Evolutionary conservation across 2,113 vertebrate genomes (phyloP).

Genomic region (Deroptyus accipitrinus): DNA sequence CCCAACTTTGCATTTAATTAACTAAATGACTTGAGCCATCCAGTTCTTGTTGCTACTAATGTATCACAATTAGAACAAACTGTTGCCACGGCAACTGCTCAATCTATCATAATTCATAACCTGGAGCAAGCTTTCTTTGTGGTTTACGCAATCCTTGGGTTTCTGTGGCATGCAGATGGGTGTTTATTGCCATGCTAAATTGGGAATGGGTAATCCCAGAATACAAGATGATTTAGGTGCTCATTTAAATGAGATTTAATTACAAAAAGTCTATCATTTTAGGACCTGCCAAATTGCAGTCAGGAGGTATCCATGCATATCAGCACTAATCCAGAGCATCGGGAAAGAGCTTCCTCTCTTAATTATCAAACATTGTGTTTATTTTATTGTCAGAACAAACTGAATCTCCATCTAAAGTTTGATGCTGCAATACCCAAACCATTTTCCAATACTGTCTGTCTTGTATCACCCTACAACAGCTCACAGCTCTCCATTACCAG

Average conservation of each 20-base stretch:
- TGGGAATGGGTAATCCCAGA: constrained; percentile 31
- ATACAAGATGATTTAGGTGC: not conserved
- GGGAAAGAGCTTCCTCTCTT: not conserved
- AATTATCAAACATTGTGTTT: not conserved
- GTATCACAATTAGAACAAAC: constrained; percentile 69
- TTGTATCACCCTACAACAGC: not conserved
- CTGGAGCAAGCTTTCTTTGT: not conserved
- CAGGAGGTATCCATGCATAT: not conserved
- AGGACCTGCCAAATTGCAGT: not conserved
- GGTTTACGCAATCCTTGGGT: not conserved
- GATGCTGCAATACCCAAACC: not conserved
- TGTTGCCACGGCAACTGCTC: constrained; percentile 65
- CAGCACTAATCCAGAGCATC: not conserved
- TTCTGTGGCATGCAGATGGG: not conserved
- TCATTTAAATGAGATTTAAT: constrained; percentile 36
- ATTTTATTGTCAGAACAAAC: not conserved
- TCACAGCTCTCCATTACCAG: not conserved
- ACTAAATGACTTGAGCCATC: constrained; percentile 55
- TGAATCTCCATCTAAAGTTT: not conserved
- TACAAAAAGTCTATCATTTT: not conserved
- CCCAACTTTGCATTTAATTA: constrained; percentile 69
- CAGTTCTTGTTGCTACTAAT: constrained; percentile 52
- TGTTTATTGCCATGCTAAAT: not conserved
- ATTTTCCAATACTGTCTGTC: fast-evolving
- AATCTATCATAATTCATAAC: not conserved